Evolutionary conservation across 1,140 invertebrate species (phyloP), one percentile per base, ranked within the genome.

Genomic region (Varroa destructor): DNA sequence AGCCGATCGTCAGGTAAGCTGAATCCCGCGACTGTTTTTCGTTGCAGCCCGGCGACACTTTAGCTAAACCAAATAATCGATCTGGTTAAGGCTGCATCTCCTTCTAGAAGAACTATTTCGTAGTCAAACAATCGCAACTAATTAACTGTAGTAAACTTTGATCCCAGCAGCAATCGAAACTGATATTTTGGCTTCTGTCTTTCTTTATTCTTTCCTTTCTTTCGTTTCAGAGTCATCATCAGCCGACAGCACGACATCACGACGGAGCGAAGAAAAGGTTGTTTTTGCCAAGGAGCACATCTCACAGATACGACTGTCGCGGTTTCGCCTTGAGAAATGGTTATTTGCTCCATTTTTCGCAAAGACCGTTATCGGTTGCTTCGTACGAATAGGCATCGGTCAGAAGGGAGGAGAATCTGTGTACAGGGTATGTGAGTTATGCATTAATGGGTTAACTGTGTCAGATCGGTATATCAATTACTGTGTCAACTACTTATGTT

Each of bases 291-390:
- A 86, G 78, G 89, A 91, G 75, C 91, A 97, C 75, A 81, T 97
- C 6, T 89, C 89, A 78, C 88, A 88, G 80, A 86, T 97, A 71
- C 83, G 93, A 73, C 79, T 98, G 5, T 95, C 92, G 43, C 86
- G 94, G 75, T 86, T 89, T 78, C 96, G 95, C 82, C 83, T 97
- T 78, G 93, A 97, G 81, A 86, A 88, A 75, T 92, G 96, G 80
- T 90, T 97, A 25, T 93, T 98, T 82, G 83, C 96, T 75, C 96
- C 96, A 14, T 96, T 96, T 79, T 99, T 99, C 77, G 86, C 87
- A 74, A 84, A 88, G 58, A 88, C 93, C 1, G 91, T 91, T 1
- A 85, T 85, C 74, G 94, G 94, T 43, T 97, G 92, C 80, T 99
- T 91, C 82, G 95, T 98, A 0, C 83, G 93, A 42, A 91, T 99